phyloP scores from a whole-genome alignment of 2,888 invertebrate genomes.

The Zele albiditarsus region DNA sequence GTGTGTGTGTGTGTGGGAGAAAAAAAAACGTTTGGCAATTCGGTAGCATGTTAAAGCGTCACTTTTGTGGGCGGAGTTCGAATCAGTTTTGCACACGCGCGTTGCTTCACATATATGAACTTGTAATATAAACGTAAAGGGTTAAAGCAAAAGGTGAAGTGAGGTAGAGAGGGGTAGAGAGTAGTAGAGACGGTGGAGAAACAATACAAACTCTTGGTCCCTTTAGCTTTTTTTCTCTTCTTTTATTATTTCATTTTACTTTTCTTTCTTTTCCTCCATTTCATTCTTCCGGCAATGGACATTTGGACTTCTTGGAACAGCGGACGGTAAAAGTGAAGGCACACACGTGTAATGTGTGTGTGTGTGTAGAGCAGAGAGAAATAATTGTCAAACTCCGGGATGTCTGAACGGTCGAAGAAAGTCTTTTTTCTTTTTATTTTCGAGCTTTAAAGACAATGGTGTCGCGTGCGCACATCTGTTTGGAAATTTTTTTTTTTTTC shows the following conservation, averaged over 20 bases:
- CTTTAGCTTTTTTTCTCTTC: conserved; percentile 31
- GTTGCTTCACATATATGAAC: conserved; percentile 31
- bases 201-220: conserved; percentile 41
- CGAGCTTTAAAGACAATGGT: conserved; percentile 23
- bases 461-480: conserved; percentile 18
- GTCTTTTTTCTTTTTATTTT: not conserved
- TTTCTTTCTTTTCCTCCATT: conserved; percentile 2
- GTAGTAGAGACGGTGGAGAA: conserved; percentile 16
- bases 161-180: conserved; percentile 46
- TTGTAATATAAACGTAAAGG: not conserved
- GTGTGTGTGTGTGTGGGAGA: not conserved
- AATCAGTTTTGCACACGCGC: conserved; percentile 34
- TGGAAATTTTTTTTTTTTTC: conserved; percentile 24
- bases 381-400: conserved; percentile 41
- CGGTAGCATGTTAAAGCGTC: conserved; percentile 40
- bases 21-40: conserved; percentile 13
- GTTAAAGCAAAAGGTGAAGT: conserved; percentile 38
- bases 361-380: conserved; percentile 19
- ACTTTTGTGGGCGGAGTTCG: conserved; percentile 51
- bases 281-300: conserved; percentile 35
- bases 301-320: conserved; percentile 31
- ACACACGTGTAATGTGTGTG: conserved; percentile 31
- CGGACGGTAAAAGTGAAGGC: conserved; percentile 4
- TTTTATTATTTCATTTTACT: conserved; percentile 19
- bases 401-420: not conserved